Conservation (phyloP, 2,888 invertebrate genomes). For the Blastobasis lacticolella region DNA sequence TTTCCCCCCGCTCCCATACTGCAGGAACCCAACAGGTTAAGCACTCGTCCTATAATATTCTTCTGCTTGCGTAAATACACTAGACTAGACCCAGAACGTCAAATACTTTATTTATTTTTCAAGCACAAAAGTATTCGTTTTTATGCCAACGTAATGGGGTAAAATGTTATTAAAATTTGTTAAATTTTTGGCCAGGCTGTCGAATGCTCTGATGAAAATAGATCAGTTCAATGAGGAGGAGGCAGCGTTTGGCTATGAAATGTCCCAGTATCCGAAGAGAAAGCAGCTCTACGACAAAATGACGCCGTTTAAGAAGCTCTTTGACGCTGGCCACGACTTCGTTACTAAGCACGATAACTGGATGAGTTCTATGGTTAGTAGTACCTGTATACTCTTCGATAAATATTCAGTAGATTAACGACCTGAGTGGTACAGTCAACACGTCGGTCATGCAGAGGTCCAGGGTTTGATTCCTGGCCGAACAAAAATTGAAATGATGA, state of each 20-base stretch:
- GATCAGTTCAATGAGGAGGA: slow-evolving; percentile 95
- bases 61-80: too few species aligned
- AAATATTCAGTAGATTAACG: too few species aligned
- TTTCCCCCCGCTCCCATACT: neutral
- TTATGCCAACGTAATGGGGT: neutral
- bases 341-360: slow-evolving; percentile 86
- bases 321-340: slow-evolving; percentile 92
- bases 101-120: too few species aligned
- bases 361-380: slow-evolving; percentile 79
- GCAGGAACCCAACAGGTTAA: neutral
- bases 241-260: slow-evolving; percentile 88
- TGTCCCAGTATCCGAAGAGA: slow-evolving; percentile 90
- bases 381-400: too few species aligned
- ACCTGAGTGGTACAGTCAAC: too few species aligned
- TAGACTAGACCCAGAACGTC: neutral
- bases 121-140: neutral
- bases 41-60: too few species aligned
- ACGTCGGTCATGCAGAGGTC: too few species aligned
- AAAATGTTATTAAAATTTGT: neutral
- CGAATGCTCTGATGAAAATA: slow-evolving; percentile 83
- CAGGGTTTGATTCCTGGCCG: too few species aligned
- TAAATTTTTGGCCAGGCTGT: slow-evolving; percentile 62
- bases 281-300: slow-evolving; percentile 86
- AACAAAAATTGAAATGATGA: too few species aligned
- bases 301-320: slow-evolving; percentile 89